Conservation (phyloP, 2,888 invertebrate genomes). For the Glomeris marginata region DNA sequence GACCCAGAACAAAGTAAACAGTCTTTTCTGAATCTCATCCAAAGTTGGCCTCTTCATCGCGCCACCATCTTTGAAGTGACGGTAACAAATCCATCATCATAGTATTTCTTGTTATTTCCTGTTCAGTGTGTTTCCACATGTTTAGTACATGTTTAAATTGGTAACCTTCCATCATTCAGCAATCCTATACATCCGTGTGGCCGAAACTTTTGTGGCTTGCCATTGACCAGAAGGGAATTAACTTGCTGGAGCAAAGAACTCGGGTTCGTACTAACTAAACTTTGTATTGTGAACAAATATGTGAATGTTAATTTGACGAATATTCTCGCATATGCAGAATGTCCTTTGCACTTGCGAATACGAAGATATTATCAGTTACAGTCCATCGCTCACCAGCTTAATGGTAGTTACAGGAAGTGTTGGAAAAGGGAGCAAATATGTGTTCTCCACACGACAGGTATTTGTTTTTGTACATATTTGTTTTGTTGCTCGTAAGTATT, state of each 20-base stretch:
- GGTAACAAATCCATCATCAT: constrained; percentile 37
- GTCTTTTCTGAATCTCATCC: constrained; percentile 78
- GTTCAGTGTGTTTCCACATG: not conserved
- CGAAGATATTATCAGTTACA: constrained; percentile 73
- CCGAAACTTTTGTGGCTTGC: constrained; percentile 84
- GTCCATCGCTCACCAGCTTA: constrained; percentile 77
- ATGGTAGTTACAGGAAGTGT: constrained; percentile 83
- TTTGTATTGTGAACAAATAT: not conserved
- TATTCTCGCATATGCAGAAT: constrained; percentile 38
- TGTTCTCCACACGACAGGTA: constrained; percentile 82
- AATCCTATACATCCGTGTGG: constrained; percentile 93
- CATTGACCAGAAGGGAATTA: constrained; percentile 81
- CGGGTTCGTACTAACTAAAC: constrained; percentile 25
- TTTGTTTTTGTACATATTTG: constrained; percentile 14
- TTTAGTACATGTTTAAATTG: not conserved
- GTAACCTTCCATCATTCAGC: constrained; percentile 39
- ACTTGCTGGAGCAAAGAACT: constrained; percentile 72
- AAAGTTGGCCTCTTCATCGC: constrained; percentile 82
- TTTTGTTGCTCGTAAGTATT: no score
- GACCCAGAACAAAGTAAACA: constrained; percentile 74
- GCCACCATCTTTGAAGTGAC: constrained; percentile 91
- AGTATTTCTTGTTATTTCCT: not conserved
- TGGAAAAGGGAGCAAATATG: constrained; percentile 81
- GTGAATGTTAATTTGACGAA: not conserved
- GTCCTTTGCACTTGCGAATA: constrained; percentile 85